Base-by-base conservation (phyloP, 2,113 vertebrate species). In the Strix uralensis region DNA sequence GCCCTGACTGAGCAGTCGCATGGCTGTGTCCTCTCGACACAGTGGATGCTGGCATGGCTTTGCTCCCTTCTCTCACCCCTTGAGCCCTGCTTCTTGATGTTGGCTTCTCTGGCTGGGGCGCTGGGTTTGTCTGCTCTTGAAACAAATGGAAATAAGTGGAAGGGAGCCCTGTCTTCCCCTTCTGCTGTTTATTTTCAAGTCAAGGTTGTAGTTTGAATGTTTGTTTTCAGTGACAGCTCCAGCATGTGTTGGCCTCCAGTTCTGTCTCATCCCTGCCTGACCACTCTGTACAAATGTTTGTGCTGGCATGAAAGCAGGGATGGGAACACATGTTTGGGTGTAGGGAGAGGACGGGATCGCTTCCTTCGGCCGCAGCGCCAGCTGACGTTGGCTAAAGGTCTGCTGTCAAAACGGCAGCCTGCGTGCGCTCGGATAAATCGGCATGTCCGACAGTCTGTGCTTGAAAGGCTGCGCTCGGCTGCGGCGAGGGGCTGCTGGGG, bases 141-240 rank as follows among this genome's bases (percentile, higher is more conserved):
- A 40, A 30, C 61, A 86, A 83, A 69, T 38, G 62, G 59, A 58
- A 92, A 55, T 70, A 47, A 13, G 14, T 86, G 47, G 22, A 85
- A 82, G 18, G 65, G 65, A 94, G 65, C 63, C 55, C 32, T 86
- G 18, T 63, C 66, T 87, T 96, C 10, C 63, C 62, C 54, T 91
- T 91, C 49, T 92, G 52, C 65, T 84, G 17, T 90, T 94, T 94
- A 20, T 96, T 91, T 61, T 75, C 32, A 52, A 71, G 52, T 92
- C 87, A 88, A 49, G 86, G 70, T 63, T 96, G 81, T 67, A 59
- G 73, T 69, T 36, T 55, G 36, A 63, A 55, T 55, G 49, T 81
- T 89, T 94, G 84, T 36, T 87, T 36, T 94, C 70, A 81, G 52
- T 85, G 81, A 75, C 40, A 74, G 81, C 73, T 90, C 26, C 73